Percentiles rank a stretch among this genome's conserved stretches.
These are phyloP conservation scores for Epinephelus coioides DNA, from an alignment of 2,797 vertebrate genomes.

Conservation along the genomic window DNA sequence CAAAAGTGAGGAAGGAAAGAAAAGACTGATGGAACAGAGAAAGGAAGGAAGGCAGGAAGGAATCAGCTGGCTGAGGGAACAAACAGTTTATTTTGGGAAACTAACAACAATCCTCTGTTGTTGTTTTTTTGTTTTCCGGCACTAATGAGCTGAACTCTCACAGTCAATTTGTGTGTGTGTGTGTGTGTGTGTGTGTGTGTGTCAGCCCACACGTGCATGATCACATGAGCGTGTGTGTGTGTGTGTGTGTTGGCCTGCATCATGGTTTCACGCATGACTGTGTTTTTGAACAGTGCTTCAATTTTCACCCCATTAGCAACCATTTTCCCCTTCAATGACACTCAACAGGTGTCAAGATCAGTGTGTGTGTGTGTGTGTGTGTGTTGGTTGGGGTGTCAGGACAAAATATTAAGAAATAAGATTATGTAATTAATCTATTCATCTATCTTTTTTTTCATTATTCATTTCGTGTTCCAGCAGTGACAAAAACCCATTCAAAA, in stretches of 20 bases:
- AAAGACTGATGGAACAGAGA: too few relatives aligned
- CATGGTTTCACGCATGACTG: slow-evolving; percentile 26
- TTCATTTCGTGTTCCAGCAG: too few relatives aligned
- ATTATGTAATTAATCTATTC: slow-evolving; percentile 44
- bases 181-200: slow-evolving; percentile 18
- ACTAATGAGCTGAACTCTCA: slow-evolving; percentile 71
- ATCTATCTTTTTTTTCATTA: slow-evolving; percentile 3
- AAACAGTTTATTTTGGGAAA: slow-evolving; percentile 64
- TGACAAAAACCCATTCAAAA: not conserved
- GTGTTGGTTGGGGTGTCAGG: slow-evolving; percentile 15
- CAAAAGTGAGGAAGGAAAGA: too few relatives aligned
- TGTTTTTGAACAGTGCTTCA: slow-evolving; percentile 31
- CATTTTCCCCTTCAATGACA: slow-evolving; percentile 32
- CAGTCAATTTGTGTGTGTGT: slow-evolving; percentile 35
- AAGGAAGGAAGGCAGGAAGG: not conserved
- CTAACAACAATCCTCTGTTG: slow-evolving; percentile 43
- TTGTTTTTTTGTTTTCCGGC: slow-evolving; percentile 42
- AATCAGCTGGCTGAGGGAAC: slow-evolving; percentile 15
- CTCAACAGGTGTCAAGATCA: slow-evolving; percentile 14
- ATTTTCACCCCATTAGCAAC: slow-evolving; percentile 53
- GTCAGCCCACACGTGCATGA: slow-evolving; percentile 35
- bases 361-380: slow-evolving; percentile 9
- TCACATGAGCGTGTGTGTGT: slow-evolving; percentile 12
- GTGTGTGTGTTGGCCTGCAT: slow-evolving; percentile 11
- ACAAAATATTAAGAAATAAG: slow-evolving; percentile 40